Evolutionary conservation across 2,888 invertebrate species (phyloP).

Genomic region (Euplagia quadripunctaria): DNA sequence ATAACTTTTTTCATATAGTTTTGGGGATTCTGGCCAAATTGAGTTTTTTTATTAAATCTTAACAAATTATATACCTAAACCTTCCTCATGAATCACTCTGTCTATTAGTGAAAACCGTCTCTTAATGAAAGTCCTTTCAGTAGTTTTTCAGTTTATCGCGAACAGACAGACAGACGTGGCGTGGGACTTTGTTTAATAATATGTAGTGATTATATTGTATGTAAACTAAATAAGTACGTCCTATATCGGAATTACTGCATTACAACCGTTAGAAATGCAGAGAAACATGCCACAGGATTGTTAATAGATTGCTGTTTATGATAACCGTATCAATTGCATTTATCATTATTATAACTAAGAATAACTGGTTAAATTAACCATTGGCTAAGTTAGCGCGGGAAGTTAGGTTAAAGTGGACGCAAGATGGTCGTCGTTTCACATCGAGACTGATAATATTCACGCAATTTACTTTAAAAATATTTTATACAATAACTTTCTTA

Average conservation of each 20-base stretch:
- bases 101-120: too few species aligned
- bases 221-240: neutral
- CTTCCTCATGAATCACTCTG: too few species aligned
- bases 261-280: constrained; percentile 1
- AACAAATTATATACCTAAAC: too few species aligned
- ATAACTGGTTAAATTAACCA: constrained; percentile 3
- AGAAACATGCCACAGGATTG: neutral
- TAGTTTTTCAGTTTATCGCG: too few species aligned
- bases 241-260: neutral
- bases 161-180: too few species aligned
- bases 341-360: constrained; percentile 2
- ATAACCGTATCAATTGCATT: constrained; percentile 11
- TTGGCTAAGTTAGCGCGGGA: neutral
- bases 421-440: neutral
- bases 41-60: too few species aligned
- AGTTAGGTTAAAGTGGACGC: neutral
- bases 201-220: neutral
- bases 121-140: too few species aligned
- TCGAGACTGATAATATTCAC: neutral
- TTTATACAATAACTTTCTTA: too few species aligned
- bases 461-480: neutral
- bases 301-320: neutral
- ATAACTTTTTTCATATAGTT: too few species aligned
- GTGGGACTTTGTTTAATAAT: too few species aligned
- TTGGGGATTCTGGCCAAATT: too few species aligned